phyloP scores from a whole-genome alignment of 1,140 invertebrate genomes.

The Meloidogyne floridensis region DNA sequence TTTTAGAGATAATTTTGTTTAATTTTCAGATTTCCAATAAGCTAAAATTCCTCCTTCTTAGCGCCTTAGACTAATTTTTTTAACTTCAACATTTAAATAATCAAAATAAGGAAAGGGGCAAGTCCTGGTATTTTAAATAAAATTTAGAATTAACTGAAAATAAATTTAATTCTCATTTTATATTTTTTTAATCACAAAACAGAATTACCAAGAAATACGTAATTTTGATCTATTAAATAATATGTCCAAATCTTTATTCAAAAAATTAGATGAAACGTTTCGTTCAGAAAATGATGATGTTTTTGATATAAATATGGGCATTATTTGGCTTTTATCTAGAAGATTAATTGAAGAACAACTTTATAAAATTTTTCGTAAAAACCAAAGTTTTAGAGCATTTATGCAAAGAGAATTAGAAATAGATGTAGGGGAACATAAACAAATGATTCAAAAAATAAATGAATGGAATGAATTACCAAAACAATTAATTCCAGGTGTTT shows the following conservation, averaged over 20 bases:
- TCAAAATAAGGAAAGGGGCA: too few relatives aligned
- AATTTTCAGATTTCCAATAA: too few relatives aligned
- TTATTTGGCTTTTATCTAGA: constrained; percentile 1
- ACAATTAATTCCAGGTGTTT: not conserved
- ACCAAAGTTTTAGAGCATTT: not conserved
- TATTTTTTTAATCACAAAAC: too few relatives aligned
- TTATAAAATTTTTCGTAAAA: not conserved
- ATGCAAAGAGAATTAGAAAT: not conserved
- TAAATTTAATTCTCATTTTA: too few relatives aligned
- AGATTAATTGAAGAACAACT: constrained; percentile 2
- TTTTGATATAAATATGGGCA: not conserved
- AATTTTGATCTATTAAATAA: not conserved
- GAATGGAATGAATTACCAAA: not conserved
- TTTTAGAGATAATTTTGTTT: too few relatives aligned
- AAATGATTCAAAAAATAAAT: not conserved
- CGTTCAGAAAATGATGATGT: not conserved
- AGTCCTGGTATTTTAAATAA: too few relatives aligned
- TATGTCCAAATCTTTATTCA: not conserved
- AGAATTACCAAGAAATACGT: not conserved
- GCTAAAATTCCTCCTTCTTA: too few relatives aligned
- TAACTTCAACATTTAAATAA: too few relatives aligned
- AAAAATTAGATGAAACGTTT: not conserved
- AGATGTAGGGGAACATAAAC: not conserved
- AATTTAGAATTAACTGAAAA: too few relatives aligned
- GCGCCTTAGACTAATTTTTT: too few relatives aligned